These are phyloP conservation scores for Myanophis thanlyinensis DNA, from an alignment of 2,113 vertebrate species.

Conservation along the genomic window DNA sequence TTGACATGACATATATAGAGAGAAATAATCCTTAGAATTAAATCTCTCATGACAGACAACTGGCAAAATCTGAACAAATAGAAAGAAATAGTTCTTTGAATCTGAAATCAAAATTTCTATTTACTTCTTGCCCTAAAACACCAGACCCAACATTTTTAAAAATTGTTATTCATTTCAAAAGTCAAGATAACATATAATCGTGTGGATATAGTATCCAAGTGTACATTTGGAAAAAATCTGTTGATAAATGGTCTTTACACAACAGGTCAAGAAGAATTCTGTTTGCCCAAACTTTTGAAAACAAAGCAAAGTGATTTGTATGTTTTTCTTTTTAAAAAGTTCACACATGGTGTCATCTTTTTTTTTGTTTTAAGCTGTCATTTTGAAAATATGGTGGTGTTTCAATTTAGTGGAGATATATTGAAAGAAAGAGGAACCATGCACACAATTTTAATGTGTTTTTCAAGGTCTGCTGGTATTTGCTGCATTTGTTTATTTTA, in stretches of 20 bases:
- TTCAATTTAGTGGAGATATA: conserved; percentile 47
- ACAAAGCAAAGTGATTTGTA: conserved; percentile 24
- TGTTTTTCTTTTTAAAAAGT: conserved; percentile 18
- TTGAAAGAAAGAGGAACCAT: conserved; percentile 33
- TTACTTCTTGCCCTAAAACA: not conserved
- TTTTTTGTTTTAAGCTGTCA: conserved; percentile 38
- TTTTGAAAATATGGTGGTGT: conserved; percentile 42
- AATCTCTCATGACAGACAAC: not conserved
- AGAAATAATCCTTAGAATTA: not conserved
- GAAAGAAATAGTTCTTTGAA: not conserved
- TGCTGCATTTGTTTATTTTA: conserved; percentile 54
- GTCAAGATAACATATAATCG: not conserved
- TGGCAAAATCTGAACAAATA: not conserved
- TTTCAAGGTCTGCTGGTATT: conserved; percentile 61
- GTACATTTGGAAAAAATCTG: not conserved
- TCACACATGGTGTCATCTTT: conserved; percentile 42
- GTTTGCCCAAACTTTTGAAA: conserved; percentile 26
- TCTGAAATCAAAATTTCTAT: not conserved
- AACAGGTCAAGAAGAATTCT: not conserved
- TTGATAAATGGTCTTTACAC: conserved; percentile 20
- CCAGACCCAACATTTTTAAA: conserved; percentile 2
- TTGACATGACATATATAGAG: not conserved
- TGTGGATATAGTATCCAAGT: not conserved
- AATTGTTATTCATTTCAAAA: conserved; percentile 18
- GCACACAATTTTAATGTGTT: conserved; percentile 39